A percentile compares a stretch with the other conserved stretches of the same genome.
Conservation (phyloP, 2,888 invertebrate genomes). For the Coelopa pilipes region DNA sequence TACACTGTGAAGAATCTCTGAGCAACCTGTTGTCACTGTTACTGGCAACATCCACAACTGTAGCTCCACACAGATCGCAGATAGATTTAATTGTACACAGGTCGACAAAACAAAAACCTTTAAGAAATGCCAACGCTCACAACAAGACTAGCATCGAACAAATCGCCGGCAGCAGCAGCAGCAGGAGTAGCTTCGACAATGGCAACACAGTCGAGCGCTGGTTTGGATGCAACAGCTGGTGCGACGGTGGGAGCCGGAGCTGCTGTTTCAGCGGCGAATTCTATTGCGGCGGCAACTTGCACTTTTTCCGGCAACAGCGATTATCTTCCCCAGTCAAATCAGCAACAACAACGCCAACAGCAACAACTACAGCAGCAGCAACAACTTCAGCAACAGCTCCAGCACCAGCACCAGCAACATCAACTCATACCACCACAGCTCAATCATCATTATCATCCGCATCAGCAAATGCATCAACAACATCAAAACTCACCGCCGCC, state of each 20-base stretch:
- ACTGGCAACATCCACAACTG: background rate
- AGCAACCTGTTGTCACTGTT: background rate
- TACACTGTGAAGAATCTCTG: no score
- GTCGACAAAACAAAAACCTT: background rate
- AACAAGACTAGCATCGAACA: slow-evolving; percentile 48
- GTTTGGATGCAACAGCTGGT: slow-evolving; percentile 2
- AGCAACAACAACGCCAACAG: slow-evolving; percentile 21
- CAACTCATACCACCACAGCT: slow-evolving; percentile 38
- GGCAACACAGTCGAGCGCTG: slow-evolving; percentile 12
- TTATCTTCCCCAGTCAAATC: slow-evolving; percentile 42
- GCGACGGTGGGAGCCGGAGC: slow-evolving; percentile 20
- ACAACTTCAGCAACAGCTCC: slow-evolving; percentile 29
- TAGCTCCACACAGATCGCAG: background rate
- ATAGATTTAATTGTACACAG: background rate
- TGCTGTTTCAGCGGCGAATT: slow-evolving; percentile 33
- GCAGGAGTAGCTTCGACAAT: slow-evolving; percentile 6
- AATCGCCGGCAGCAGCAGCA: slow-evolving; percentile 30
- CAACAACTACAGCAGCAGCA: slow-evolving; percentile 38
- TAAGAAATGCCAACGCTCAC: slow-evolving; percentile 56
- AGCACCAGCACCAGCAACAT: slow-evolving; percentile 29
- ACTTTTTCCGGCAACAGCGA: slow-evolving; percentile 48
- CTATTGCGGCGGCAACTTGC: slow-evolving; percentile 43
- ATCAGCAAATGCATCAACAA: slow-evolving; percentile 39
- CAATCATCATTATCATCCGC: slow-evolving; percentile 38
- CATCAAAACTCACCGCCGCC: slow-evolving; percentile 32